Evolutionary conservation across 1,140 invertebrate species (phyloP), one percentile per base, ranked within the genome.

Genomic region (Ganaspis sp.): DNA sequence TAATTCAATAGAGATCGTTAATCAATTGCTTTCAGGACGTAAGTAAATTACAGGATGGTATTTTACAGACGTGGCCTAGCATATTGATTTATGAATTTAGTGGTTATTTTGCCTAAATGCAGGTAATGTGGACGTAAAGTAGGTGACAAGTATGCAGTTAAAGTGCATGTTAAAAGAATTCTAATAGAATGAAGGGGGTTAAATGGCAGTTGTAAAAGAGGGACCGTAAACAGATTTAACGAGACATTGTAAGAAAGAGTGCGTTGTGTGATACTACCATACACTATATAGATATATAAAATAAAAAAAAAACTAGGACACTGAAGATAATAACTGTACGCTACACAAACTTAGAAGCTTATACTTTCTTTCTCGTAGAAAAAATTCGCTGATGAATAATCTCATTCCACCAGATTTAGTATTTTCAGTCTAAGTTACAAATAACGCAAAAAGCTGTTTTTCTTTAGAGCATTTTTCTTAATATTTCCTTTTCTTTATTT

Each of bases 201-300:
- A 54, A 54, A 54, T 54, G 19, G 19, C 11, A 54, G 21, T 54
- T 54, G 17, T 54, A 54, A 23, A 54, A 49, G 19, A 49, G 53
- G 19, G 23, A 54, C 19, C 21, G 23, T 54, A 54, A 54, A 54
- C 53, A 19, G 53, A 54, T 54, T 54, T 54, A 54, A 54, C 53
- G 53, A 54, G 53, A 26, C 53, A 26, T 21, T 23, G 19, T 54
- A 54, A 23, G 19, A 23, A 54, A 54, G 53, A 54, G 19, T 54
- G 21, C 21, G 17, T 23, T 1, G 38, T 1, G 38, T 54, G n/a
- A 54, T 54, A 54, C 12, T 4, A 2, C 9, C 8, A 21, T 54
- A 26, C 6, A 23, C 9, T 23, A 21, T 21, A 19, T 23, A 23
- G 17, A 54, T 54, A 54, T 54, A 23, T 8, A 54, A 54, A 53